A percentile compares a stretch with the other conserved stretches of the same genome.
These are phyloP conservation scores for Zaprionus inermis DNA, from an alignment of 1,140 invertebrate species.

Conservation along the genomic window DNA sequence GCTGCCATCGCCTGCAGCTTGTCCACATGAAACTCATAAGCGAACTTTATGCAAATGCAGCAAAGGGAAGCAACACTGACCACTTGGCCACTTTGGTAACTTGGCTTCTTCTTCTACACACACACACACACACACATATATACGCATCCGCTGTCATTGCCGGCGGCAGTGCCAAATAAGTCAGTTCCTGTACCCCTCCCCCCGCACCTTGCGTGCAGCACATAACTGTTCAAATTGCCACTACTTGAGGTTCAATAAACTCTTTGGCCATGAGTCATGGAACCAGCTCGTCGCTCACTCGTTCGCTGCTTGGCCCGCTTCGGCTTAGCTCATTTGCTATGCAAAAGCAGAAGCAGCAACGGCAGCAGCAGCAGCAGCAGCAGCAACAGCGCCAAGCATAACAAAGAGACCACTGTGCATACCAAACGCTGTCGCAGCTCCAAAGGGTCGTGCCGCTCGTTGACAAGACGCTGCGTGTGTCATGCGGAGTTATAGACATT, in stretches of 20 bases:
- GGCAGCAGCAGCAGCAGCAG: constrained; percentile 63
- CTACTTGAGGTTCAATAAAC: constrained; percentile 66
- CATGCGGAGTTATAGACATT: constrained; percentile 18
- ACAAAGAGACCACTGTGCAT: constrained; percentile 48
- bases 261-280: constrained; percentile 62
- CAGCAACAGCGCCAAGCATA: constrained; percentile 57
- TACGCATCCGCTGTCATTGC: constrained; percentile 5
- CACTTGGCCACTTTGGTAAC: constrained; percentile 9
- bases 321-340: constrained; percentile 65
- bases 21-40: constrained; percentile 68
- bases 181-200: constrained; percentile 33
- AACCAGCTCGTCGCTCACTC: background rate
- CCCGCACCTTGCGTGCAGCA: constrained; percentile 16
- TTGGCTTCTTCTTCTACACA: constrained; percentile 8
- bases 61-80: background rate
- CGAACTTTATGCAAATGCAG: constrained; percentile 76
- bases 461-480: constrained; percentile 17
- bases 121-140: constrained; percentile 24
- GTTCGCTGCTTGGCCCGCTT: background rate
- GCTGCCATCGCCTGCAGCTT: constrained; percentile 36
- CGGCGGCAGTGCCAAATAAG: constrained; percentile 49
- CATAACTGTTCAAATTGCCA: constrained; percentile 43
- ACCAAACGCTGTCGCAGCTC: constrained; percentile 1
- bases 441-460: background rate
- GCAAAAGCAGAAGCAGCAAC: constrained; percentile 56